Percentiles rank a stretch among this genome's conserved stretches.
phyloP scores from a whole-genome alignment of 2,797 vertebrate species.

The Borostomias antarcticus region DNA sequence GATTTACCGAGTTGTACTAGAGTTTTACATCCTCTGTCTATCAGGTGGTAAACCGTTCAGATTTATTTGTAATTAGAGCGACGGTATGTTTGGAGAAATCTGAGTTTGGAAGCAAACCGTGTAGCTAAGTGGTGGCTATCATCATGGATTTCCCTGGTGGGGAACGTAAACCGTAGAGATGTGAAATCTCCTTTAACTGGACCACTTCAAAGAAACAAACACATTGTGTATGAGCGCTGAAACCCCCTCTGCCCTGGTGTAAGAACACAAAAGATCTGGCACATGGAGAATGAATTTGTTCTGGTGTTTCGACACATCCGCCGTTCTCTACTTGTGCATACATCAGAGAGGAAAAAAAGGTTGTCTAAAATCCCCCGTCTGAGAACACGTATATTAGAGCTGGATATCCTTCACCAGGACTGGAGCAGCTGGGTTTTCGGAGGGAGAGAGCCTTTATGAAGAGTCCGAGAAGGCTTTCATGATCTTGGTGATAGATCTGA shows the following conservation, averaged over 20 bases:
- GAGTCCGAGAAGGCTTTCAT: background rate
- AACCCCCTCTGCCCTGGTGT: constrained; percentile 10
- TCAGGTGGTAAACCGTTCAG: too few species aligned
- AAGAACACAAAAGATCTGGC: constrained; percentile 40
- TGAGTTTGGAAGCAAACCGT: constrained; percentile 57
- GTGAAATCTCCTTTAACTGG: constrained; percentile 62
- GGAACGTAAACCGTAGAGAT: too few species aligned
- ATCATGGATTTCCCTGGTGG: constrained; percentile 40
- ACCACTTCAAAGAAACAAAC: constrained; percentile 64
- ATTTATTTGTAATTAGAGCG: constrained; percentile 49
- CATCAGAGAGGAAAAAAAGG: constrained; percentile 47
- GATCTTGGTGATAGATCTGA: too few species aligned
- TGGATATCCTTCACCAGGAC: constrained; percentile 61
- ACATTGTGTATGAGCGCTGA: constrained; percentile 43
- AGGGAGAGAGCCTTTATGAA: constrained; percentile 22
- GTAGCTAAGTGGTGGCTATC: constrained; percentile 66
- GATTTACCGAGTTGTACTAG: too few species aligned
- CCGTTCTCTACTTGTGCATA: constrained; percentile 34
- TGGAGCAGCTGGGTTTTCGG: constrained; percentile 39
- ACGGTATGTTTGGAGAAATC: constrained; percentile 42
- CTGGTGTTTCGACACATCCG: constrained; percentile 27
- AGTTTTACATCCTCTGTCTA: too few species aligned
- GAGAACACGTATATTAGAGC: constrained; percentile 62
- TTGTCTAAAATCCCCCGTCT: constrained; percentile 45
- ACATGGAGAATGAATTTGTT: constrained; percentile 49